These are phyloP conservation scores for Brachylomia viminalis DNA, from an alignment of 2,888 invertebrate species.

Conservation along the genomic window DNA sequence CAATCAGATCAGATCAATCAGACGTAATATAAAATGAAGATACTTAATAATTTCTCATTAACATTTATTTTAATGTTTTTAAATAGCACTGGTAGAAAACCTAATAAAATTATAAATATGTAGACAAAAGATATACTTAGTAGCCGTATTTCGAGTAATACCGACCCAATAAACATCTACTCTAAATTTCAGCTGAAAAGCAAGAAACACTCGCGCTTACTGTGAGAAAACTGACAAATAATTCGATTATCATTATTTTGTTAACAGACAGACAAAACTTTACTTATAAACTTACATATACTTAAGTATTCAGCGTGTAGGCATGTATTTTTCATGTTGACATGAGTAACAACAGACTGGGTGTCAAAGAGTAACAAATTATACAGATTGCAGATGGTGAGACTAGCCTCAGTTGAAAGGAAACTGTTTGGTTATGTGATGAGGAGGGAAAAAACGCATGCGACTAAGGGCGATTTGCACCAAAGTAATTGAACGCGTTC, in stretches of 20 bases:
- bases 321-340: slow-evolving; percentile 71
- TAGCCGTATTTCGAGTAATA: neutral
- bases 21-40: no score
- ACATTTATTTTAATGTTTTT: no score
- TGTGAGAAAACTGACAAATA: slow-evolving; percentile 6
- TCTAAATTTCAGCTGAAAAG: neutral
- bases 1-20: no score
- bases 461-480: neutral
- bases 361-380: slow-evolving; percentile 51
- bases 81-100: no score
- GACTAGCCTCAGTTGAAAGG: neutral
- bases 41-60: no score
- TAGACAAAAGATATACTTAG: no score
- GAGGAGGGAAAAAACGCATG: neutral
- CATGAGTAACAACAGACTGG: slow-evolving; percentile 70
- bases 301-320: slow-evolving; percentile 40
- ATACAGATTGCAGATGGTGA: neutral
- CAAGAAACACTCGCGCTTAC: neutral
- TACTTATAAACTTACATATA: slow-evolving; percentile 7
- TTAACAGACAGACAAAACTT: slow-evolving; percentile 52
- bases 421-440: neutral
- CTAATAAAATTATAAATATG: no score
- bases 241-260: neutral
- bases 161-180: neutral
- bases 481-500: no score